Evolutionary conservation across 2,113 vertebrate genomes (phyloP).

Genomic region (Neogobius melanostomus): DNA sequence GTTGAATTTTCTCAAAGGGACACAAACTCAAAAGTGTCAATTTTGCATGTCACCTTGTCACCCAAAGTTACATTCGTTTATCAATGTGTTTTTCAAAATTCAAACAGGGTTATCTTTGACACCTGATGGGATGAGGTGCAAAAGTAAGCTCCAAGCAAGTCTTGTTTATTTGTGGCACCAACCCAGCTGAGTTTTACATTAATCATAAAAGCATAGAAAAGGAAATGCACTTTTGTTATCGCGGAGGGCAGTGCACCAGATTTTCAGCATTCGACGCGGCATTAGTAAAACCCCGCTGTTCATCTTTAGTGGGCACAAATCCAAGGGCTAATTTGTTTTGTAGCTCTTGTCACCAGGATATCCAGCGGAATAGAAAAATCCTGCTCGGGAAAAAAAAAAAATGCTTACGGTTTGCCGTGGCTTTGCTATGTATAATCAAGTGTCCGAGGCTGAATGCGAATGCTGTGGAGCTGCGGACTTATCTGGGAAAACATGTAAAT

Average conservation of each 20-base stretch:
- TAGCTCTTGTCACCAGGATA: conserved; percentile 32
- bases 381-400: conserved; percentile 9
- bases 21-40: too few relatives aligned
- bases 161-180: too few relatives aligned
- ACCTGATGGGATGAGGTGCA: too few relatives aligned
- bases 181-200: too few relatives aligned
- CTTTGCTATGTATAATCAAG: conserved; percentile 31
- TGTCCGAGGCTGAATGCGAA: neutral
- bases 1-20: too few relatives aligned
- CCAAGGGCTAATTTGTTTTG: conserved; percentile 48
- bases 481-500: conserved; percentile 14
- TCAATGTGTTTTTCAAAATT: too few relatives aligned
- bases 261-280: neutral
- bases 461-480: neutral
- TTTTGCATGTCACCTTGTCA: too few relatives aligned
- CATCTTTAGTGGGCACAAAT: conserved; percentile 35
- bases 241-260: neutral
- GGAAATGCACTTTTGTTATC: too few relatives aligned
- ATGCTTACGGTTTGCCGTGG: conserved; percentile 3
- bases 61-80: too few relatives aligned
- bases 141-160: too few relatives aligned
- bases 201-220: too few relatives aligned
- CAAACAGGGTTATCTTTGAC: too few relatives aligned
- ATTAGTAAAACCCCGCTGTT: neutral
- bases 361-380: conserved; percentile 39